A percentile compares a stretch with the other conserved stretches of the same genome.
phyloP scores from a whole-genome alignment of 1,140 invertebrate genomes.

The Cylas formicarius region DNA sequence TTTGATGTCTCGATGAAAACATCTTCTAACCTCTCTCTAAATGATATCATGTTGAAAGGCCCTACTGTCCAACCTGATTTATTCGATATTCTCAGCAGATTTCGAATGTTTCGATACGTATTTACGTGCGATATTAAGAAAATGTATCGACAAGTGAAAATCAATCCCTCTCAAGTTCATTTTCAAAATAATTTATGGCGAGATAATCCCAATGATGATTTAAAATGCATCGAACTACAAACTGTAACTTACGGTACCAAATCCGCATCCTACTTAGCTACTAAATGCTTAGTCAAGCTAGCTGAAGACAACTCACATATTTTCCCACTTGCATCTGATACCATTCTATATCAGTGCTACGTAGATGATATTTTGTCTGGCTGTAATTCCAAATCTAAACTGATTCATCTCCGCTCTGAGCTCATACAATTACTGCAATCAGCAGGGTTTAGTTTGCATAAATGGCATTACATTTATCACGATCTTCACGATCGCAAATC shows the following conservation, averaged over 20 bases:
- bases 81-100: slow-evolving; percentile 28
- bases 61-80: slow-evolving; percentile 38
- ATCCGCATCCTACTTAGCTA: slow-evolving; percentile 33
- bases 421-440: too few species aligned
- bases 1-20: slow-evolving; percentile 37
- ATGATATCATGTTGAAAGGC: slow-evolving; percentile 33
- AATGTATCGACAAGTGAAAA: slow-evolving; percentile 43
- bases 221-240: slow-evolving; percentile 24
- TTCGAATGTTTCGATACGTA: slow-evolving; percentile 25
- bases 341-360: slow-evolving; percentile 38
- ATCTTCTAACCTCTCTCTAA: slow-evolving; percentile 31
- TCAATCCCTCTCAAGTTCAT: slow-evolving; percentile 27
- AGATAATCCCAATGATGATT: slow-evolving; percentile 9
- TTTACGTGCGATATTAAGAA: slow-evolving; percentile 38
- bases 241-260: slow-evolving; percentile 36
- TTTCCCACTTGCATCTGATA: slow-evolving; percentile 28
- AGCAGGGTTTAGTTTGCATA: too few species aligned
- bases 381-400: too few species aligned
- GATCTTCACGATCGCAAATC: too few species aligned
- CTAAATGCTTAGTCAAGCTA: slow-evolving; percentile 27
- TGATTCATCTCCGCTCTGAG: too few species aligned
- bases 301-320: slow-evolving; percentile 27
- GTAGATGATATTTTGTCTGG: slow-evolving; percentile 43
- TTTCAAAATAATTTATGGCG: slow-evolving; percentile 40
- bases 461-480: too few species aligned